Evolutionary conservation across 2,888 invertebrate genomes (phyloP), one percentile per base, ranked within the genome.

Genomic region (Pantelozetes paolii): DNA sequence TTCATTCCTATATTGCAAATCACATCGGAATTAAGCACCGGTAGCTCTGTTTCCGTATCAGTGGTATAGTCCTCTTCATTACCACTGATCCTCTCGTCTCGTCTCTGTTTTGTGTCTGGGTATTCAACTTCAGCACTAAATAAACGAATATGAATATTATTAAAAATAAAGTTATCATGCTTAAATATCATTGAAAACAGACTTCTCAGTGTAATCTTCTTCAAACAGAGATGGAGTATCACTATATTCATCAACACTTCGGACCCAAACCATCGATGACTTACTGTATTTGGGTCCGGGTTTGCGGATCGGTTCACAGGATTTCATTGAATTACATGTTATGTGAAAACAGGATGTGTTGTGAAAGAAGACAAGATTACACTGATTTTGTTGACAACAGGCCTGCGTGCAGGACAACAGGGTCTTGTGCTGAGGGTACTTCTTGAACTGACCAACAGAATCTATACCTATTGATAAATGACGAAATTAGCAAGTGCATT

Each of bases 341-440:
- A 79, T 76, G 23, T 81, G 78, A 81, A 88, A 92, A 81, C 93
- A 93, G 76, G 88, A 88, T 26, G 85, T 83, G 79, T 90, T 88
- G 78, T 87, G 88, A 82, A 90, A 88, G 80, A 93, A 88, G 3
- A 89, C 91, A 76, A 91, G 88, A 82, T 93, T 90, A 81, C 93
- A 93, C 1, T 84, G 83, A 71, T 86, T 83, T 77, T 88, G 82
- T 70, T 85, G 79, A 82, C 91, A 88, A 83, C 90, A 89, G 79
- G 87, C 18, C 40, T 67, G 40, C 6, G 67, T 67, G n/a, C 67
- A 67, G 5, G 40, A 23, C 2, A 67, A 13, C 20, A 67, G 36
- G 23, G 36, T 67, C 42, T 40, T 36, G 42, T 67, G 40, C 32
- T 67, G 36, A 1, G 36, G 1, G 13, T 23, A 20, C 32, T 67